Evolutionary conservation across 2,797 vertebrate species (phyloP), one percentile per base, ranked within the genome.

Genomic region (Loriculus beryllinus): DNA sequence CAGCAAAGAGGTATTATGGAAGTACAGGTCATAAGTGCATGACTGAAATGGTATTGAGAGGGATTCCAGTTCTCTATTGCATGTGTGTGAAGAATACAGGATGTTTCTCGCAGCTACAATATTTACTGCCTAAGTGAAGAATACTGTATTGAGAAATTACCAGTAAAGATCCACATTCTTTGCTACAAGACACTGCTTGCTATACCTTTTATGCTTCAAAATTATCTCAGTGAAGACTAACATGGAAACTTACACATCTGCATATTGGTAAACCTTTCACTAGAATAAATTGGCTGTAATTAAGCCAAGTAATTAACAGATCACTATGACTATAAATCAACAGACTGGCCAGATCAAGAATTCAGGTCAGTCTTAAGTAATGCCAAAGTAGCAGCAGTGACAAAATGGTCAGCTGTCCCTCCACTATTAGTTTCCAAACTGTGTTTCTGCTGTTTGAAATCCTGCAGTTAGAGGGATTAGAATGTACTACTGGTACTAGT

Each of bases 1-100:
- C 80, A 93, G 89, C 85, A 86, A 81, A 94, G 91, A 77, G 60
- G n/a, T 48, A 63, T 92, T 59, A 52, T 56, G 70, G 93, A 92
- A 83, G 70, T 4, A 54, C 85, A 70, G 93, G 86, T 57, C 81
- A 3, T 3, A 57, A 87, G 88, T 25, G 57, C 88, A 40, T 10
- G 69, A 47, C 59, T 88, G 82, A 67, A 92, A 86, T 5, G 0
- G 72, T 54, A 75, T 3, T 28, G 86, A 92, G 89, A 93, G 59
- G 77, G 67, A 93, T 83, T 90, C 93, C 59, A 81, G 9, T 74
- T 52, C 85, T 51, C 77, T 28, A 37, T 10, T 40, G 43, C 42
- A 72, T 16, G 65, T 92, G 33, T 93, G 67, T 87, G 84, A 94
- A 75, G 70, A 93, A 91, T 16, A 72, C 47, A 72, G 31, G 40